Base-by-base conservation (phyloP, 2,113 vertebrate genomes). In the Larimichthys crocea region DNA sequence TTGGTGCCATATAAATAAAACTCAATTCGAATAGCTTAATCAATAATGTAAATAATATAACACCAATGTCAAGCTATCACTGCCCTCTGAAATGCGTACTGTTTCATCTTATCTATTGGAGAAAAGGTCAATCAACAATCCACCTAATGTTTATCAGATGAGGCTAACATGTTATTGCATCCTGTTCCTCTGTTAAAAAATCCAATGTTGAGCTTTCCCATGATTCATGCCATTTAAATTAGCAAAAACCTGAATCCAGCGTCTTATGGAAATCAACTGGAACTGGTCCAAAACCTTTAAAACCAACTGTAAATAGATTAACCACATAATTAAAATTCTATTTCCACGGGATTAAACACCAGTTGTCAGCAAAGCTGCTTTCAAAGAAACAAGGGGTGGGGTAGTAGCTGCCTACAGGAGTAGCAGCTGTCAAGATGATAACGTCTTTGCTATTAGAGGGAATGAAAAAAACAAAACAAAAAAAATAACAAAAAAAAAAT, bases 361-460 rank as follows among this genome's bases (percentile, higher is more conserved):
- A 84, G 89, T 91, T 91, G 86, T 84, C 64, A 76, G 86, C 55
- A 89, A 83, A 85, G 86, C 88, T 86, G 85, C 88, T 86, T 85
- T 87, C 76, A 84, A 76, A 85, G 80, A 90, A 83, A 77, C 89
- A 76, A 85, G 89, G 90, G 92, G 91, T 89, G 91, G 92, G 92
- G 91, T 91, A 57, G 84, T 31, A 64, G 75, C 74, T 87, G 88
- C 83, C 79, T 82, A 75, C 79, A 76, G 68, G 90, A 90, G 80
- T 16, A 88, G 89, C 90, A 93, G 89, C 92, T 93, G 93, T 91
- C 92, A 92, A 69, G 64, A 82, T 84, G 59, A 86, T 65, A 76
- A 76, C 49, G 64, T 74, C 63, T 87, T 64, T 68, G 72, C 83
- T 55, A 44, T 40, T 29, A 66, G 48, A 24, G 22, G 31, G 26